Evolutionary conservation across 2,888 invertebrate genomes (phyloP).

Genomic region (Ctenicera cuprea): DNA sequence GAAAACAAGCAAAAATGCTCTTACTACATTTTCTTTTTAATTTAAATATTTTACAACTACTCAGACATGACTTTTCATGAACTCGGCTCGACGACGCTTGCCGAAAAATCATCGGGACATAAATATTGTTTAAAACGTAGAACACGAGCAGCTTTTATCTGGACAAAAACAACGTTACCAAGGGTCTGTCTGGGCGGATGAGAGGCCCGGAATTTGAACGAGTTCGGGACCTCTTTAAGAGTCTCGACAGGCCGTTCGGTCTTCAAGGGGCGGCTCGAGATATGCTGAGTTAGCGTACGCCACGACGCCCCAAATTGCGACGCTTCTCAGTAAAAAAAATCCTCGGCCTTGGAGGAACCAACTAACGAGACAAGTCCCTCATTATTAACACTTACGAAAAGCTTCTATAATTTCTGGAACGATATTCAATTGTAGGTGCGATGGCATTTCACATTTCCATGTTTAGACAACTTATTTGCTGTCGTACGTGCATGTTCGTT

Average conservation of each 20-base stretch:
- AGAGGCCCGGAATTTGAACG: constrained; percentile 54
- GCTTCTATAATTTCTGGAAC: constrained; percentile 1
- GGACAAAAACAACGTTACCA: constrained; percentile 49
- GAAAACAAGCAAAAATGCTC: constrained; percentile 13
- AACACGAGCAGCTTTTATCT: constrained; percentile 47
- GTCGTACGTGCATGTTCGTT: too few relatives aligned
- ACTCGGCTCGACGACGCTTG: background rate
- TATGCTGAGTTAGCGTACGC: constrained; percentile 56
- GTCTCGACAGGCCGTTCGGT: constrained; percentile 53
- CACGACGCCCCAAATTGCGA: constrained; percentile 51
- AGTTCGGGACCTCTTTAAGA: constrained; percentile 52
- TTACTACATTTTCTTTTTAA: background rate
- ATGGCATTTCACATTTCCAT: too few relatives aligned
- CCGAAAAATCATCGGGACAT: constrained; percentile 11
- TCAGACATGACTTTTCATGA: background rate
- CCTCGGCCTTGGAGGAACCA: constrained; percentile 41
- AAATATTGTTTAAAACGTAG: constrained; percentile 44
- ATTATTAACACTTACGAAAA: constrained; percentile 26
- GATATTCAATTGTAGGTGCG: background rate
- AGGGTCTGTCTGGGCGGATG: constrained; percentile 48
- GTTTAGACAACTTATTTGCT: too few relatives aligned
- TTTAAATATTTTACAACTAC: constrained; percentile 17
- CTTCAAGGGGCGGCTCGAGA: constrained; percentile 53
- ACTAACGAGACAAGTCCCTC: constrained; percentile 37
- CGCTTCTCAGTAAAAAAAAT: constrained; percentile 41